These are phyloP conservation scores for Polyommatus iphigenia DNA, from an alignment of 2,888 invertebrate species.

Conservation along the genomic window DNA sequence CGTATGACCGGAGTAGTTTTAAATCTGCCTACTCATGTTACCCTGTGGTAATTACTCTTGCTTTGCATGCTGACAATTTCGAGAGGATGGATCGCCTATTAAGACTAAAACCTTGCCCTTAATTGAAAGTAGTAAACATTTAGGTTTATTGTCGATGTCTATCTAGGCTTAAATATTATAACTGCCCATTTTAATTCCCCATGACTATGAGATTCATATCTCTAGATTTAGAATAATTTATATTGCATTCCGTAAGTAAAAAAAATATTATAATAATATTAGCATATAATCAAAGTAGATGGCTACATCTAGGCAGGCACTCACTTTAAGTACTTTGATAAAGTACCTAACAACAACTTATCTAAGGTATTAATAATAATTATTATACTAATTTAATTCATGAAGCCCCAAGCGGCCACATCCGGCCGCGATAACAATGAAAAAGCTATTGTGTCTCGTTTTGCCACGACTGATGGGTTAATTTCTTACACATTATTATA, in stretches of 20 bases:
- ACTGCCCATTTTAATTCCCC: conserved; percentile 26
- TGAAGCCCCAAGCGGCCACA: too few relatives aligned
- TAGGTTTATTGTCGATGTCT: conserved; percentile 26
- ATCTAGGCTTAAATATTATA: conserved; percentile 27
- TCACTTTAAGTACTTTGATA: too few relatives aligned
- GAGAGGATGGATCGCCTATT: conserved; percentile 38
- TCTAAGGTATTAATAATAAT: too few relatives aligned
- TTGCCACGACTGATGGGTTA: too few relatives aligned
- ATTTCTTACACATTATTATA: too few relatives aligned
- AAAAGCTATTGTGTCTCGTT: too few relatives aligned
- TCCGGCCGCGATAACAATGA: too few relatives aligned
- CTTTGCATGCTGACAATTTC: conserved; percentile 37
- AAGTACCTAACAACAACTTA: too few relatives aligned
- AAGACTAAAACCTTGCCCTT: conserved; percentile 40
- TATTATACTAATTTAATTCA: too few relatives aligned
- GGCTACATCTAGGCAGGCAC: too few relatives aligned
- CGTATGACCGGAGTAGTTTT: conserved; percentile 1
- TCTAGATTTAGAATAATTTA: background rate
- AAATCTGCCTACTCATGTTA: conserved; percentile 24
- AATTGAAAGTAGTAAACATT: conserved; percentile 36
- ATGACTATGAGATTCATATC: background rate
- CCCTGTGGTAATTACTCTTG: conserved; percentile 34
- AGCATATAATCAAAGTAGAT: too few relatives aligned
- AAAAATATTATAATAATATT: too few relatives aligned
- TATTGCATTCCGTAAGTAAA: background rate